These are phyloP conservation scores for Philaethria dido DNA, from an alignment of 2,888 invertebrate species.

Conservation along the genomic window DNA sequence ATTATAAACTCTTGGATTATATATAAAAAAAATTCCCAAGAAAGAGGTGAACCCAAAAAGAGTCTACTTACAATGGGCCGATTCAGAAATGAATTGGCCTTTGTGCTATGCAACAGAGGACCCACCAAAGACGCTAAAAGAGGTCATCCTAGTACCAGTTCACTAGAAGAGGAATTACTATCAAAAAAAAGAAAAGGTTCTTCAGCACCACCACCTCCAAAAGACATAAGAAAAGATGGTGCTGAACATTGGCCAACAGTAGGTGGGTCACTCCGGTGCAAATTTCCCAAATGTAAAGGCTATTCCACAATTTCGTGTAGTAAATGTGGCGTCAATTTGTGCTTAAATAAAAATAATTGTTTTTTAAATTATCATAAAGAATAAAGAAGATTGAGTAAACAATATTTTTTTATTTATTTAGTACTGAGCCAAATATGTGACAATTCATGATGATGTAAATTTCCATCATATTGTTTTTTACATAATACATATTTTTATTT, in stretches of 20 bases:
- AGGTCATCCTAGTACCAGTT: slow-evolving; percentile 54
- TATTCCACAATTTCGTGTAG: slow-evolving; percentile 55
- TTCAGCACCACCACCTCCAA: slow-evolving; percentile 55
- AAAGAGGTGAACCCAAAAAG: slow-evolving; percentile 54
- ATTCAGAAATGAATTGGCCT: slow-evolving; percentile 55
- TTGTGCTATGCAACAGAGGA: slow-evolving; percentile 58
- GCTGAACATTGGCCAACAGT: slow-evolving; percentile 58
- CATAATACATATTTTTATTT: slow-evolving; percentile 46
- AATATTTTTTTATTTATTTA: too few species aligned
- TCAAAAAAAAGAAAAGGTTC: slow-evolving; percentile 55
- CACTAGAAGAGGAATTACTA: slow-evolving; percentile 52
- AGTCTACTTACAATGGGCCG: slow-evolving; percentile 54
- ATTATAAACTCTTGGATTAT: slow-evolving; percentile 55
- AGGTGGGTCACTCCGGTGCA: slow-evolving; percentile 56
- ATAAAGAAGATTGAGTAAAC: too few species aligned
- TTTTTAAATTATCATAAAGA: too few species aligned
- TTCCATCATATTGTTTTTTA: too few species aligned
- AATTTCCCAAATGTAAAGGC: slow-evolving; percentile 57
- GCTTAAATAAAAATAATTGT: too few species aligned
- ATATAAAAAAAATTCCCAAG: slow-evolving; percentile 51
- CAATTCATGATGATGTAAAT: too few species aligned
- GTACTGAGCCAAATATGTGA: too few species aligned
- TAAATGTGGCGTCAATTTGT: slow-evolving; percentile 47
- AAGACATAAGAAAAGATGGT: slow-evolving; percentile 58
- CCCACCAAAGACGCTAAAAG: slow-evolving; percentile 54